Evolutionary conservation across 2,797 vertebrate genomes (phyloP).

Genomic region (Thripadectes ignobilis): DNA sequence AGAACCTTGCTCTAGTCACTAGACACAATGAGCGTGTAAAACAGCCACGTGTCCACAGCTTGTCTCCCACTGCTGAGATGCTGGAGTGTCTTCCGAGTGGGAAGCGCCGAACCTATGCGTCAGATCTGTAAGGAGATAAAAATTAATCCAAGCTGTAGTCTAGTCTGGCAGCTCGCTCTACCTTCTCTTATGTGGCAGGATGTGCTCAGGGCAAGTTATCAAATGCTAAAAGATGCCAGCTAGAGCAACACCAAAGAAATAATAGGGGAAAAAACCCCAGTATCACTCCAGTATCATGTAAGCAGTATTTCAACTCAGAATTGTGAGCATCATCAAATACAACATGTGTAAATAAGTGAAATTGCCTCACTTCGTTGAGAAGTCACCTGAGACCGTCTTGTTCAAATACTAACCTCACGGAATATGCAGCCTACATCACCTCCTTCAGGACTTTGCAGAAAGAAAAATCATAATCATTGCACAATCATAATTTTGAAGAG

Average conservation of each 20-base stretch:
- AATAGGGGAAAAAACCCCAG: fast-evolving
- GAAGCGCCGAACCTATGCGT: background rate
- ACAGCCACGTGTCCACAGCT: background rate
- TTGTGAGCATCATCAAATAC: background rate
- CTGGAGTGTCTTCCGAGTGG: background rate
- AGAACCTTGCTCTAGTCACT: background rate
- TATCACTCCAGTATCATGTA: background rate
- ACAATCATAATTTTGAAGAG: background rate
- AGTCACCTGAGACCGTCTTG: background rate
- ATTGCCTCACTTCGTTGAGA: background rate
- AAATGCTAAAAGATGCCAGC: background rate
- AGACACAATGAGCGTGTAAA: background rate
- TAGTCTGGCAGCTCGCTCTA: background rate
- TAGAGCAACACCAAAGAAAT: background rate
- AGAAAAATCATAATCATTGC: background rate
- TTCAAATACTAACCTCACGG: background rate
- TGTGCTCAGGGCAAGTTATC: background rate
- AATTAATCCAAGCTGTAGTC: background rate
- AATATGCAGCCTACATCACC: background rate
- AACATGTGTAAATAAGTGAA: background rate
- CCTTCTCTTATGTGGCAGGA: background rate
- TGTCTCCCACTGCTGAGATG: background rate
- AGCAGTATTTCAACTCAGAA: background rate
- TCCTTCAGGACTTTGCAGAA: background rate
- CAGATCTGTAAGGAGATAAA: background rate